Percentiles rank a stretch among this genome's conserved stretches.
These are phyloP conservation scores for Sinonovacula constricta DNA, from an alignment of 1,140 invertebrate genomes.

Conservation along the genomic window DNA sequence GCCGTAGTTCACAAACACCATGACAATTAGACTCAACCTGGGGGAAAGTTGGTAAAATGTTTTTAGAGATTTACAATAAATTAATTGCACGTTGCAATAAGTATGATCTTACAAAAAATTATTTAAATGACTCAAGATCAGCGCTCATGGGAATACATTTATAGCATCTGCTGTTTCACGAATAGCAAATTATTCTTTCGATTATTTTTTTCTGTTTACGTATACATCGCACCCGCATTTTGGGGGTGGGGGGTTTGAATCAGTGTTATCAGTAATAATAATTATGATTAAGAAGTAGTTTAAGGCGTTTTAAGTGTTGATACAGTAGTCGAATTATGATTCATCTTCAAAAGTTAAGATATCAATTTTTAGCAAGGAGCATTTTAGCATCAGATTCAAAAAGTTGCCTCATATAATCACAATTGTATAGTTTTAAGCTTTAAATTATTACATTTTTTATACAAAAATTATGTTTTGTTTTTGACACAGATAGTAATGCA, in stretches of 20 bases:
- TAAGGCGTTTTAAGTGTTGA: too few species aligned
- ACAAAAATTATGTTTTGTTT: not conserved
- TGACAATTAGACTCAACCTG: constrained; percentile 79
- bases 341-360: not conserved
- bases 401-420: too few species aligned
- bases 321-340: too few species aligned
- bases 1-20: constrained; percentile 94
- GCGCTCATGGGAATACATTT: not conserved
- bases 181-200: not conserved
- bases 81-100: not conserved
- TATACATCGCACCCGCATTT: too few species aligned
- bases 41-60: not conserved
- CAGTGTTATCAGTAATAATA: too few species aligned
- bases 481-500: not conserved
- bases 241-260: too few species aligned
- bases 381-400: not conserved
- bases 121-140: not conserved
- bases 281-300: too few species aligned
- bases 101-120: not conserved
- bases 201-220: not conserved
- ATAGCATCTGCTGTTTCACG: not conserved
- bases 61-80: not conserved
- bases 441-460: not conserved
- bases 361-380: not conserved
- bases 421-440: not conserved